Conservation (phyloP, 2,888 invertebrate species). For the Eutolmus rufibarbis region DNA sequence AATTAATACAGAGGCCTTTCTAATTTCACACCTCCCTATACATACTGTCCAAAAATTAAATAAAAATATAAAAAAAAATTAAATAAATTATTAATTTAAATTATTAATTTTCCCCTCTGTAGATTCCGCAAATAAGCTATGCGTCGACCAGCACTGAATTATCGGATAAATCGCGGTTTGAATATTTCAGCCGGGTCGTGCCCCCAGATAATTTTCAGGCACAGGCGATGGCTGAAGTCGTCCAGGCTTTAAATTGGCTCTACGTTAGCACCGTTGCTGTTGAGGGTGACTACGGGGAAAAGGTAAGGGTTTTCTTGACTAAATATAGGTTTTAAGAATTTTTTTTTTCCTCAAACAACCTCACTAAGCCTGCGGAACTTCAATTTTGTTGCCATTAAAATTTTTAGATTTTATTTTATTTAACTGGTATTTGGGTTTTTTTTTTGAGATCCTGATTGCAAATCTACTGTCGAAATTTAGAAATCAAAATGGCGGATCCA, state of each 20-base stretch:
- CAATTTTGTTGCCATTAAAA: background rate
- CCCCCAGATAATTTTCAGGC: conserved; percentile 77
- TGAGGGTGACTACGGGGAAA: conserved; percentile 79
- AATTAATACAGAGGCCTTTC: background rate
- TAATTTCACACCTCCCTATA: background rate
- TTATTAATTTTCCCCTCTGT: conserved; percentile 47
- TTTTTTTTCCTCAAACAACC: background rate
- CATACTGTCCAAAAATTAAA: no score
- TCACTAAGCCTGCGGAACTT: no score
- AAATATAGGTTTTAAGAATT: background rate
- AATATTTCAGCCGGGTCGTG: conserved; percentile 74
- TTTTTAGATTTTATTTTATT: background rate
- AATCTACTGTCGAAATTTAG: no score
- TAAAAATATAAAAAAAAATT: no score
- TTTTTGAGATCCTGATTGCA: no score
- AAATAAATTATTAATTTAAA: background rate
- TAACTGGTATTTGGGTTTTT: no score
- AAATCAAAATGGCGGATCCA: no score
- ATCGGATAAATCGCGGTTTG: conserved; percentile 74
- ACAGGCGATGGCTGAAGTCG: conserved; percentile 73
- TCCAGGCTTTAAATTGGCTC: conserved; percentile 73
- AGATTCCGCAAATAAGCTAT: conserved; percentile 76
- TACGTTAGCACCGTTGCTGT: conserved; percentile 80
- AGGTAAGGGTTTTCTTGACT: conserved; percentile 61
- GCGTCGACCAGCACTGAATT: conserved; percentile 76